phyloP scores from a whole-genome alignment of 2,797 vertebrate genomes.

The Pogonophryne albipinna region DNA sequence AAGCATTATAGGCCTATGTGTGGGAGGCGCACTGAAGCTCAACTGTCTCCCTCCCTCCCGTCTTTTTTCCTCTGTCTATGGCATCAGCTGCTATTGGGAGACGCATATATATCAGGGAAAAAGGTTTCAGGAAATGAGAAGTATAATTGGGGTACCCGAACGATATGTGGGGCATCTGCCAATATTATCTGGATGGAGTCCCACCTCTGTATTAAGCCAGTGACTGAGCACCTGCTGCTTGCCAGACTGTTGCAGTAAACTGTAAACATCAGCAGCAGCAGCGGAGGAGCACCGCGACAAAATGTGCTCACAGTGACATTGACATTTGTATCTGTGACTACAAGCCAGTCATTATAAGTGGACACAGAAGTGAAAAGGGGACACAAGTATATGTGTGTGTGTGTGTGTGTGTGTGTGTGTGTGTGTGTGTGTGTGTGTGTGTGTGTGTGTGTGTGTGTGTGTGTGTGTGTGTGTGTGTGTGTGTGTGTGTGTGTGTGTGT shows the following conservation, averaged over 20 bases:
- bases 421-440: not conserved
- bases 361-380: slow-evolving; percentile 1
- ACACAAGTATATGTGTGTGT: slow-evolving; percentile 1
- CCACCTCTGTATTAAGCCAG: slow-evolving; percentile 73
- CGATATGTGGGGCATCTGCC: slow-evolving; percentile 59
- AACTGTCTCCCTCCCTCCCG: not conserved
- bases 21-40: slow-evolving; percentile 47
- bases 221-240: slow-evolving; percentile 83
- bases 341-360: slow-evolving; percentile 38
- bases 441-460: not conserved
- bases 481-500: not conserved
- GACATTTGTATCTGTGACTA: slow-evolving; percentile 69
- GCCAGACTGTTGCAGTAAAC: slow-evolving; percentile 82
- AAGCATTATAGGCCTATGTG: slow-evolving; percentile 34
- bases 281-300: slow-evolving; percentile 26
- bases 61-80: slow-evolving; percentile 37
- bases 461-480: not conserved
- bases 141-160: slow-evolving; percentile 54
- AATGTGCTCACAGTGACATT: slow-evolving; percentile 63
- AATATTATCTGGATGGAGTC: slow-evolving; percentile 76
- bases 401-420: not conserved
- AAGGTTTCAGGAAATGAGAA: slow-evolving; percentile 62
- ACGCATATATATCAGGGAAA: slow-evolving; percentile 48
- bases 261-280: slow-evolving; percentile 57
- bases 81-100: slow-evolving; percentile 50